Percentiles rank a stretch among this genome's conserved stretches.
Evolutionary conservation across 2,113 vertebrate species (phyloP).

Genomic region (Irena cyanogastra): DNA sequence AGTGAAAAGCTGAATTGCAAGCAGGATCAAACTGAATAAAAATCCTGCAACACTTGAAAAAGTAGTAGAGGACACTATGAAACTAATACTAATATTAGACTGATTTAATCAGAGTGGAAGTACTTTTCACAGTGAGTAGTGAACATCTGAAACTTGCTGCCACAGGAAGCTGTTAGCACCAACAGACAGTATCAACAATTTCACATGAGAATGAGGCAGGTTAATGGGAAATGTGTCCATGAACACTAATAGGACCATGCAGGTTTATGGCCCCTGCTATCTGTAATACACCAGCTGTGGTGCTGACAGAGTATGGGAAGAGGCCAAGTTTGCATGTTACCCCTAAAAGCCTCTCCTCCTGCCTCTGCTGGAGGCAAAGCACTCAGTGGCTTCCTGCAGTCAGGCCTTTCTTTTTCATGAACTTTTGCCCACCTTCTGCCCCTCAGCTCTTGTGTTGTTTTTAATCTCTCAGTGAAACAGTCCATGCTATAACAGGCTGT

Average conservation of each 20-base stretch:
- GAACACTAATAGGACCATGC: background rate
- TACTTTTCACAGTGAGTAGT: background rate
- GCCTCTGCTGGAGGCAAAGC: background rate
- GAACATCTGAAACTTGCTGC: background rate
- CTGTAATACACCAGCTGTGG: background rate
- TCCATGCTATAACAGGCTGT: background rate
- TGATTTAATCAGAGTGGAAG: background rate
- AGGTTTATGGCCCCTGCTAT: background rate
- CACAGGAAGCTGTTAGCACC: background rate
- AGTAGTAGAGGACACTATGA: background rate
- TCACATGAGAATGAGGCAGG: background rate
- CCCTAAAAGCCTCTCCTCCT: background rate
- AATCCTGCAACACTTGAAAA: background rate
- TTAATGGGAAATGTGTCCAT: background rate
- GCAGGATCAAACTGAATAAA: background rate
- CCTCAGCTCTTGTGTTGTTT: background rate
- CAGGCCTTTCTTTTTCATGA: background rate
- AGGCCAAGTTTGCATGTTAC: background rate
- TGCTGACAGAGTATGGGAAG: background rate
- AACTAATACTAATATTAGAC: background rate
- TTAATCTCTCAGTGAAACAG: background rate
- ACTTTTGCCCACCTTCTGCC: background rate
- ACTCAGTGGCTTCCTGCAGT: background rate
- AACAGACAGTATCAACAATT: background rate
- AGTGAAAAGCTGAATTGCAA: background rate